Evolutionary conservation across 2,888 invertebrate species (phyloP).

Genomic region (Melanostoma mellinum): DNA sequence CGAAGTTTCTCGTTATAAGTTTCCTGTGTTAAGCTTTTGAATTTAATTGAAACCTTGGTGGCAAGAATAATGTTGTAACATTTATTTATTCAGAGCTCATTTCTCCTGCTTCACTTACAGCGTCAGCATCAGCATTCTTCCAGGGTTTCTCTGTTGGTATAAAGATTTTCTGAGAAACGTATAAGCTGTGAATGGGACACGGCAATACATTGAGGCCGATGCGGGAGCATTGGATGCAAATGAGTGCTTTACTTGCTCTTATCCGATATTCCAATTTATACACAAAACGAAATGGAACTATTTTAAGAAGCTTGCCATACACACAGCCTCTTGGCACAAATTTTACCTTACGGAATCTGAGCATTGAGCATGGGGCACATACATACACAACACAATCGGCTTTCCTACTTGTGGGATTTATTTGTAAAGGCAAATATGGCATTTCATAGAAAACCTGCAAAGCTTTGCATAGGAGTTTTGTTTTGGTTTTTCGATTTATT

Average conservation of each 20-base stretch:
- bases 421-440: slow-evolving; percentile 36
- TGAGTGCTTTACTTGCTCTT: slow-evolving; percentile 55
- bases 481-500: slow-evolving; percentile 37
- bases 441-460: slow-evolving; percentile 37
- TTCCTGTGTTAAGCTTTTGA: slow-evolving; percentile 22
- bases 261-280: background rate
- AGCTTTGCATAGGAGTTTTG: slow-evolving; percentile 46
- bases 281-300: slow-evolving; percentile 31
- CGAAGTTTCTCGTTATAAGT: slow-evolving; percentile 40
- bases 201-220: background rate
- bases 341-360: slow-evolving; percentile 9
- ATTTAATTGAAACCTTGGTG: slow-evolving; percentile 52
- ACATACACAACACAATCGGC: slow-evolving; percentile 7
- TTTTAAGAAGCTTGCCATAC: slow-evolving; percentile 50
- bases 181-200: background rate
- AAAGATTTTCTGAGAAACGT: slow-evolving; percentile 29
- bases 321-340: slow-evolving; percentile 38
- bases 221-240: slow-evolving; percentile 32
- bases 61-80: slow-evolving; percentile 49
- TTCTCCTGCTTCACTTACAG: slow-evolving; percentile 19
- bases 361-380: background rate
- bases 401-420: slow-evolving; percentile 43
- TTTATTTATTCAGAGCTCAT: slow-evolving; percentile 41
- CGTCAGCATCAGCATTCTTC: background rate
- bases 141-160: slow-evolving; percentile 6